Percentiles rank a stretch among this genome's conserved stretches.
These are phyloP conservation scores for Ophioninae sp. DNA, from an alignment of 2,888 invertebrate species.

Conservation along the genomic window DNA sequence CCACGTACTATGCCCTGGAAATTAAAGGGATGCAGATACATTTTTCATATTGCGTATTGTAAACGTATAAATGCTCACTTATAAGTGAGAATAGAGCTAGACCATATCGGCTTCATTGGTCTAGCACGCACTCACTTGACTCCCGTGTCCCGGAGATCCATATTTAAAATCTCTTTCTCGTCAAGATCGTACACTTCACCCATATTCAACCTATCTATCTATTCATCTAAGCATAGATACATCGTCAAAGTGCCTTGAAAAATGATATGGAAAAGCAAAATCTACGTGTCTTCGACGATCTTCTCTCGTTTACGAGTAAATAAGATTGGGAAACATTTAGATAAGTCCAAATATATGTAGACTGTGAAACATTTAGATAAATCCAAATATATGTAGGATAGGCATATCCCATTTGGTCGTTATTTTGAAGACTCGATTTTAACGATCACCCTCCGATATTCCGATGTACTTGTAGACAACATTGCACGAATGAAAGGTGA, in stretches of 20 bases:
- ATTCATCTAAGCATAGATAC: neutral
- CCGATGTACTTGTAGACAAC: neutral
- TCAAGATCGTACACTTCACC: slow-evolving; percentile 42
- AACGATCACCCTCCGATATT: neutral
- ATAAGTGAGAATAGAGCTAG: slow-evolving; percentile 37
- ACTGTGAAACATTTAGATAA: no score
- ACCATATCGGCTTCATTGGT: slow-evolving; percentile 54
- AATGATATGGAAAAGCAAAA: neutral
- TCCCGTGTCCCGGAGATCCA: slow-evolving; percentile 55
- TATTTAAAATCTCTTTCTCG: slow-evolving; percentile 51
- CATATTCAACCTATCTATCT: slow-evolving; percentile 1
- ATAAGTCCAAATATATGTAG: no score
- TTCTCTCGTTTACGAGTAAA: no score
- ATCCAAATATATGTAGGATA: no score
- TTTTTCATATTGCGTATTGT: neutral
- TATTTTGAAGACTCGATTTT: neutral
- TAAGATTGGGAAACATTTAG: no score
- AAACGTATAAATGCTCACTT: neutral
- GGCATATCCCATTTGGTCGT: neutral
- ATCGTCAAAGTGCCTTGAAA: neutral
- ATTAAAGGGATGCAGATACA: no score
- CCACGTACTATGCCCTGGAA: no score
- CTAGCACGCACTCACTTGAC: slow-evolving; percentile 47
- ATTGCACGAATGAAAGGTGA: neutral
- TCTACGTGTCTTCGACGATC: no score